Base-by-base conservation (phyloP, 2,888 invertebrate genomes). In the Hipparchia semele region DNA sequence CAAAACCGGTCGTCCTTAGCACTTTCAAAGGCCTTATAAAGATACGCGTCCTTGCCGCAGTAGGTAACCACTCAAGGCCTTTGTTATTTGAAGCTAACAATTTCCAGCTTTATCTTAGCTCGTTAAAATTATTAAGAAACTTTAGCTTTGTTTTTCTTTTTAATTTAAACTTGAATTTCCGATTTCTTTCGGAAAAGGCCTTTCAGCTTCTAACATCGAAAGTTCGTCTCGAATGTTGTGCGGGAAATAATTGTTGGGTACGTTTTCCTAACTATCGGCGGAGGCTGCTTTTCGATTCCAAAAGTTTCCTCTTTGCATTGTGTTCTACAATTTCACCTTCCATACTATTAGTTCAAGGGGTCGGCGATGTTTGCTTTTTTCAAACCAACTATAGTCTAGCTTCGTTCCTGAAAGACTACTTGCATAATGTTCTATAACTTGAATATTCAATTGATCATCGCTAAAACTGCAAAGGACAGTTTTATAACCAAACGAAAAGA, bases 1-100 rank as follows among this genome's bases (percentile, higher is more conserved):
- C 39, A 10, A 68, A 68, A 68, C 68, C 68, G 68, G 68, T 68
- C 59, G 68, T 59, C 68, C 68, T 68, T 59, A 58, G 49, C 59
- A 51, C 68, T 49, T 68, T 49, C 68, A 59, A 49, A 68, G 68
- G 59, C 49, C 68, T 68, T 68, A 46, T 46, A 49, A n/a, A 45
- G 13, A 56, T 8, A n/a, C 65, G 59, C 49, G 68, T 68, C 68
- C 68, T 68, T 68, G 68, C 12, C 49, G 45, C 46, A 5, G 7
- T 56, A 8, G 13, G 59, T 65, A 49, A 49, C 49, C 13, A 49
- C 59, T 49, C 68, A 68, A 68, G 68, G 68, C 33, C 68, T 68
- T 68, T 49, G 12, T 39, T 60, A 33, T 13, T 9, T 9, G 58
- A 8, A 56, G n/a, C 6, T 58, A 33, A 23, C 23, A 59, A 58